Evolutionary conservation across 2,888 invertebrate genomes (phyloP), one percentile per base, ranked within the genome.

Genomic region (Lasioglossum malachurum): DNA sequence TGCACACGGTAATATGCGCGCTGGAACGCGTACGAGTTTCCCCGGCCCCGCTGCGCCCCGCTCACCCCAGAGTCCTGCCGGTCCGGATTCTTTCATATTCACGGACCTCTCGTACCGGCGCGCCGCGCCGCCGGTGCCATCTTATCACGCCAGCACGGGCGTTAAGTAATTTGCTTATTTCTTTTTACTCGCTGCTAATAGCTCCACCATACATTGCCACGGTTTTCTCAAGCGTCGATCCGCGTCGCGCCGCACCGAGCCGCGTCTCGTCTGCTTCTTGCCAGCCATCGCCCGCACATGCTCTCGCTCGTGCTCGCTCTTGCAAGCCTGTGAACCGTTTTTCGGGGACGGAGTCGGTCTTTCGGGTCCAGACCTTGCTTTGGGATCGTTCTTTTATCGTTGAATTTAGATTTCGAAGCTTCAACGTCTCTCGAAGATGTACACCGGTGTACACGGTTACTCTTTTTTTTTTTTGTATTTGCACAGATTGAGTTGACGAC

Each of bases 81-180:
- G 38, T 41, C 71, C 71, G 86, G 88, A 88, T 88, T 89, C 87
- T 89, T 85, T 81, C 78, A 82, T 83, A 87, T 85, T 86, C 89
- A 84, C 80, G 78, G 77, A 83, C 77, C 72, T 79, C 79, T 89
- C 79, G 72, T 72, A n/a, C 75, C 53, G 87, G 73, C 67, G 35
- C 67, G 87, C 60, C 67, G 31, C 31, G 38, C 38, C 67, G 67
- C 71, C 85, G 80, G 76, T 83, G 78, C 80, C 87, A 76, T 89
- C 87, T 83, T 79, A 75, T 81, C 79, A 57, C 53, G 80, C 72
- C 77, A 60, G 69, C 73, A 83, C 86, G 85, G 85, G 87, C 90
- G 90, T 88, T 90, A 92, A 92, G 91, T 92, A 92, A 92, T 92
- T 91, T 91, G 88, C 91, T 91, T 88, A 82, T 90, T 91, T 90